phyloP scores from a whole-genome alignment of 1,140 invertebrate species.

The Temnothorax longispinosus region DNA sequence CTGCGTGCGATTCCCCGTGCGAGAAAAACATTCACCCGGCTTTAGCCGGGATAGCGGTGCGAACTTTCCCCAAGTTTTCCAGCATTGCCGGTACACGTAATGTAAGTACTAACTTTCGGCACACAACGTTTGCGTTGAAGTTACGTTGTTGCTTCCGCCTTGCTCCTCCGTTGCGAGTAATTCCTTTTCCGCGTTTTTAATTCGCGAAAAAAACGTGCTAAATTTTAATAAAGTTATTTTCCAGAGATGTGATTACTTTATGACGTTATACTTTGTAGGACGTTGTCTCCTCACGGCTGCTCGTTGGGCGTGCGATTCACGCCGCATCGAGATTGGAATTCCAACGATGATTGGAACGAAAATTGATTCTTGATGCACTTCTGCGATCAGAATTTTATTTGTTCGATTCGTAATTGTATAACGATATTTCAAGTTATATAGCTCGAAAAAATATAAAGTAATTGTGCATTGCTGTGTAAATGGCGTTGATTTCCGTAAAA shows the following conservation, averaged over 20 bases:
- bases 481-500: too few relatives aligned
- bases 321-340: neutral
- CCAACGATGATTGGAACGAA: neutral
- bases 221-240: neutral
- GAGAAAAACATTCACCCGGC: neutral
- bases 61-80: conserved; percentile 10
- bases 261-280: neutral
- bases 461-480: too few relatives aligned
- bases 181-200: neutral
- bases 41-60: neutral
- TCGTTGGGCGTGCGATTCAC: neutral
- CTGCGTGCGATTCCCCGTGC: neutral
- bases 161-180: neutral
- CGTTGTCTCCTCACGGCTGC: neutral
- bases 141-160: neutral
- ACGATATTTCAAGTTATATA: neutral
- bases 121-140: neutral
- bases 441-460: neutral
- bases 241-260: neutral
- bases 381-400: neutral
- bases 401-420: neutral
- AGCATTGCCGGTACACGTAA: neutral
- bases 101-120: neutral
- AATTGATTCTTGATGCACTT: neutral
- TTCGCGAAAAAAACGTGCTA: neutral